Evolutionary conservation across 2,797 vertebrate genomes (phyloP).

Genomic region (Melanotaenia trifasciata): DNA sequence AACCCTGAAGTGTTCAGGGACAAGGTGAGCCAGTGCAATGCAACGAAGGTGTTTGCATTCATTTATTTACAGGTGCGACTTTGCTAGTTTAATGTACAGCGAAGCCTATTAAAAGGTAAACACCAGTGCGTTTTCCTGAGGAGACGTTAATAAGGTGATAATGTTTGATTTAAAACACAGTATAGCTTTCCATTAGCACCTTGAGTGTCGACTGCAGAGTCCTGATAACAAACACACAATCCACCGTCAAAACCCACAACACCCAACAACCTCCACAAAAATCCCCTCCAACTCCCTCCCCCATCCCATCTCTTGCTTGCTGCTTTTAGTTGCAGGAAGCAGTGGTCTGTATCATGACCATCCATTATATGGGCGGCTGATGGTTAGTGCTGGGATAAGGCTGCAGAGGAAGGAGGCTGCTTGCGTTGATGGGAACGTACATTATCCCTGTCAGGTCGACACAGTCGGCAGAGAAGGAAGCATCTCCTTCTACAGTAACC

Average conservation of each 20-base stretch:
- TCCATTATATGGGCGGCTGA: conserved; percentile 83
- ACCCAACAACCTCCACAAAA: background rate
- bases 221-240: conserved; percentile 85
- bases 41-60: conserved; percentile 8
- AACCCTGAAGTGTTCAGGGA: conserved; percentile 94
- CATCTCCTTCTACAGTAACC: conserved; percentile 55
- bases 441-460: conserved; percentile 64
- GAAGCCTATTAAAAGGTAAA: conserved; percentile 16
- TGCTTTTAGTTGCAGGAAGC: conserved; percentile 73
- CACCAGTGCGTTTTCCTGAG: conserved; percentile 25
- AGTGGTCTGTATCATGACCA: conserved; percentile 75
- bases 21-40: conserved; percentile 86
- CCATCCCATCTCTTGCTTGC: conserved; percentile 21
- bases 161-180: conserved; percentile 78
- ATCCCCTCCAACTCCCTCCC: background rate
- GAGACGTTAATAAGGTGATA: conserved; percentile 43
- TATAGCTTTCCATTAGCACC: conserved; percentile 80
- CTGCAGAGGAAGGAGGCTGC: conserved; percentile 56
- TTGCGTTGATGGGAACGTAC: conserved; percentile 61
- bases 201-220: conserved; percentile 76
- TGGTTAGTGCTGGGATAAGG: conserved; percentile 72
- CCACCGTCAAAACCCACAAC: conserved; percentile 46
- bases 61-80: conserved; percentile 24
- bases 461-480: conserved; percentile 29
- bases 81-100: conserved; percentile 13